Evolutionary conservation across 2,113 vertebrate genomes (phyloP).

Genomic region (Planiliza haematocheilus): DNA sequence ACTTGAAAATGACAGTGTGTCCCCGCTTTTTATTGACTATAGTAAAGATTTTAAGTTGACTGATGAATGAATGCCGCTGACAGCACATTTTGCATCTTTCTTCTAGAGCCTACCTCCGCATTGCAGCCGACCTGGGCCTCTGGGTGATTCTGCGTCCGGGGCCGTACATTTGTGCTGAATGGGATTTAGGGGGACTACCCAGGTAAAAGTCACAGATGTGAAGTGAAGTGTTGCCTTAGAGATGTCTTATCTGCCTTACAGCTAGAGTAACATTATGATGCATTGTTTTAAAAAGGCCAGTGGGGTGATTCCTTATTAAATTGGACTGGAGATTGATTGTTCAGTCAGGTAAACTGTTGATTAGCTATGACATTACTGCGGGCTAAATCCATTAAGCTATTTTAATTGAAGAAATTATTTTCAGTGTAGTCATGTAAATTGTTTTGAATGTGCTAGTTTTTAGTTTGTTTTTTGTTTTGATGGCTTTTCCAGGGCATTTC

Average conservation of each 20-base stretch:
- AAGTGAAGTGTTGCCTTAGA: neutral
- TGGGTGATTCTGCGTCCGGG: slow-evolving; percentile 94
- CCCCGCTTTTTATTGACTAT: slow-evolving; percentile 9
- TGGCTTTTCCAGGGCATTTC: neutral
- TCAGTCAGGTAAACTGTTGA: slow-evolving; percentile 33
- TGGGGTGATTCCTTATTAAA: slow-evolving; percentile 15
- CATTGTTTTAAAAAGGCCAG: slow-evolving; percentile 7
- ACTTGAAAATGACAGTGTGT: neutral
- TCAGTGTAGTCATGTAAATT: slow-evolving; percentile 6
- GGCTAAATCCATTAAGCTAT: slow-evolving; percentile 31
- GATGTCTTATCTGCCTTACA: neutral
- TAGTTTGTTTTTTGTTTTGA: neutral
- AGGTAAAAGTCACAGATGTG: slow-evolving; percentile 80
- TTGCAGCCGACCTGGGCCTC: slow-evolving; percentile 86
- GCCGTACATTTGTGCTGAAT: slow-evolving; percentile 93
- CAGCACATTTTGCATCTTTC: slow-evolving; percentile 22
- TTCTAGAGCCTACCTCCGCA: slow-evolving; percentile 86
- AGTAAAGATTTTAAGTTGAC: slow-evolving; percentile 76
- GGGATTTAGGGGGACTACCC: slow-evolving; percentile 92
- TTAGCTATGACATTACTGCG: slow-evolving; percentile 14
- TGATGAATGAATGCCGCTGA: neutral
- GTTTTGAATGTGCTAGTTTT: slow-evolving; percentile 13
- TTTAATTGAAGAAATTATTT: slow-evolving; percentile 14
- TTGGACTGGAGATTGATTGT: slow-evolving; percentile 35
- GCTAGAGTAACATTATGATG: neutral